Base-by-base conservation (phyloP, 2,113 vertebrate species). In the Emydocephalus ijimae region DNA sequence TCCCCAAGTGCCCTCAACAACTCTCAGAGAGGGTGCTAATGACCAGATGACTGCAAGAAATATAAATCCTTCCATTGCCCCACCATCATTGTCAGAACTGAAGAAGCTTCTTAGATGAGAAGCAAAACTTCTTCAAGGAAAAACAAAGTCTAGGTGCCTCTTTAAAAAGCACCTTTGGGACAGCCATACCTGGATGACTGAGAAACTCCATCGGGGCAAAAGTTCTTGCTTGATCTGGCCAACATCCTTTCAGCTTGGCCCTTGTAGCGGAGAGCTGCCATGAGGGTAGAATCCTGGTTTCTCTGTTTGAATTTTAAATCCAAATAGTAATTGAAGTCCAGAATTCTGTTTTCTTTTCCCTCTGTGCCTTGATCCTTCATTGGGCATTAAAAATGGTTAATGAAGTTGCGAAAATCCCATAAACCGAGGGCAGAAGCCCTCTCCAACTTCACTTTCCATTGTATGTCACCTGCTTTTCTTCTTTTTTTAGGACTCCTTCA, bases 401-500 rank as follows among this genome's bases (percentile, higher is more conserved):
- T 18, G n/a, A 39, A 18, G 15, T 81, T 81, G 69, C 2, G 39
- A 81, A 39, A 15, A 81, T 39, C 2, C 5, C 15, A 39, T 39
- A 81, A 39, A 7, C 5, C 14, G 20, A 74, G 69, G 69, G n/a
- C 69, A 74, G 69, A 74, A 74, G n/a, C 69, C n/a, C 2, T 14
- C 69, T 7, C 14, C 15, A 39, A 39, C 85, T 86, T 50, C 45
- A 26, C 9, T 86, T 48, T 50, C 23, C 11, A 26, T 50, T 15
- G 29, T 50, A 14, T 0, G 11, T 52, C 12, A 12, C 14, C 7
- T 34, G 45, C 29, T 21, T 56, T 23, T 54, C 93, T 15, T 74
- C 43, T 94, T 95, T 29, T 94, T 94, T 26, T 97, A 99, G 99
- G 99, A 95, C 97, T 99, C 86, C 98, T 99, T 45, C 98, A 94